Conservation (phyloP, 1,140 invertebrate genomes). For the Drosophila suzukii region DNA sequence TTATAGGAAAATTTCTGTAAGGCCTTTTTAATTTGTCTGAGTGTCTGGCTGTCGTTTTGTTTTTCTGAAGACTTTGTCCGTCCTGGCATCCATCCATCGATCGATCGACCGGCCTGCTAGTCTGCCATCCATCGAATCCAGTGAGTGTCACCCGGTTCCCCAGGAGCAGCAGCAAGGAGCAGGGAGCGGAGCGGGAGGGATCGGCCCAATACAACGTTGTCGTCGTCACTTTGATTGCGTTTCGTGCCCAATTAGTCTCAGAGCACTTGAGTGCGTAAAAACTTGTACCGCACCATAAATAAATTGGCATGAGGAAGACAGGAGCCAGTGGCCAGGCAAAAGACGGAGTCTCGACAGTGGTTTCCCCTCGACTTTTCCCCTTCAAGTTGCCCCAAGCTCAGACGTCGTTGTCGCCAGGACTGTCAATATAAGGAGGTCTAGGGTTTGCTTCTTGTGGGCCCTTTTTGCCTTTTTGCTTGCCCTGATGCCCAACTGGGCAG, state of each 20-base stretch:
- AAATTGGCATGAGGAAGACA: constrained; percentile 81
- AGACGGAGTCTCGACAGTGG: constrained; percentile 15
- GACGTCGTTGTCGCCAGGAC: constrained; percentile 53
- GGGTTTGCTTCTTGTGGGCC: constrained; percentile 22
- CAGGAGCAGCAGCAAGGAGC: not conserved
- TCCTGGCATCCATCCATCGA: constrained; percentile 27
- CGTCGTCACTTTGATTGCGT: constrained; percentile 83
- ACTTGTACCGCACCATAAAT: constrained; percentile 84
- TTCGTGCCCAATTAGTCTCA: constrained; percentile 84
- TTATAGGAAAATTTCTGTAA: no score
- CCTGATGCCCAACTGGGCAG: constrained; percentile 26
- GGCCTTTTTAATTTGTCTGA: constrained; percentile 13
- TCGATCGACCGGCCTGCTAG: constrained; percentile 19
- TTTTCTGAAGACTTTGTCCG: constrained; percentile 24
- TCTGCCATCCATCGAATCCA: constrained; percentile 31
- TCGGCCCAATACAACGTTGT: constrained; percentile 56
- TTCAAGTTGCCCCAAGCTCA: not conserved
- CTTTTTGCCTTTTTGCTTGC: not conserved
- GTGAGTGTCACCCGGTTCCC: constrained; percentile 49
- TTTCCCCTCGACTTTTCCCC: not conserved
- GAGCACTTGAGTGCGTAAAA: constrained; percentile 84
- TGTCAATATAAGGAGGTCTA: constrained; percentile 57
- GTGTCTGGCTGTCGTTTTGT: constrained; percentile 5
- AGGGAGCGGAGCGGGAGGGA: not conserved
- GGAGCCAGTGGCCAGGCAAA: constrained; percentile 35